Evolutionary conservation across 37 sponge, comb jelly and placozoan genomes (phyloP), one percentile per base, ranked within the genome.

Genomic region (Petrosia ficiformis): DNA sequence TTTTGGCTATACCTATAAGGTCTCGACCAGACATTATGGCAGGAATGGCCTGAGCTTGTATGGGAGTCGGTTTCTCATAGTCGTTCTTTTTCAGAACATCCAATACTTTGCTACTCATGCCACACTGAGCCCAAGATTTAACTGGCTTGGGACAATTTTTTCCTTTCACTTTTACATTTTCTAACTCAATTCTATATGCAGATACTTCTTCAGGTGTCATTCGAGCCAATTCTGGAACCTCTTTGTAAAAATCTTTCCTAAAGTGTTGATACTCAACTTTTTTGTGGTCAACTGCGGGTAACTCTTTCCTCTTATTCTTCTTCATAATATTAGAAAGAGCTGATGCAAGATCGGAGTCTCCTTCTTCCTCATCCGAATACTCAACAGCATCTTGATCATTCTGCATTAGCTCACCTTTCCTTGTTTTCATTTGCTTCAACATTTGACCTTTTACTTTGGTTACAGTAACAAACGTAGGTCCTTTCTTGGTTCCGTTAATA

Each of bases 1-100:
- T 98, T 48, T 87, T 86, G 2, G 99, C 99, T 30, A 95, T 95
- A 24, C 99, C 99, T 29, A 98, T 95, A 41, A 95, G 22, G 76
- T 98, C 96, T 42, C 94, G 67, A 2, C 99, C 99, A 3, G 91
- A 93, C 99, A 98, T 98, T 81, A 95, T 82, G 2, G 85, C 92
- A 44, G 99, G 99, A 8, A 98, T 92, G 48, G 99, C 93, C 63
- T 95, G 96, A 10, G 96, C 70, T 63, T 98, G 99, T 52, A 98
- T 95, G 0, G 99, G 99, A 40, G 99, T 98, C 1, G 99, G 99
- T 26, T 85, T 84, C 73, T 89, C 95, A 59, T 92, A 92, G 4
- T 65, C 66, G 74, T 77, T 64, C 84, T 88, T 93, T 78, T 89
- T 96, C 39, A 94, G 65, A 11, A 94, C 86, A 41, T 89, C 94